A percentile compares a stretch with the other conserved stretches of the same genome.
Evolutionary conservation across 2,888 invertebrate genomes (phyloP).

Genomic region (Heteromyza rotundicornis): DNA sequence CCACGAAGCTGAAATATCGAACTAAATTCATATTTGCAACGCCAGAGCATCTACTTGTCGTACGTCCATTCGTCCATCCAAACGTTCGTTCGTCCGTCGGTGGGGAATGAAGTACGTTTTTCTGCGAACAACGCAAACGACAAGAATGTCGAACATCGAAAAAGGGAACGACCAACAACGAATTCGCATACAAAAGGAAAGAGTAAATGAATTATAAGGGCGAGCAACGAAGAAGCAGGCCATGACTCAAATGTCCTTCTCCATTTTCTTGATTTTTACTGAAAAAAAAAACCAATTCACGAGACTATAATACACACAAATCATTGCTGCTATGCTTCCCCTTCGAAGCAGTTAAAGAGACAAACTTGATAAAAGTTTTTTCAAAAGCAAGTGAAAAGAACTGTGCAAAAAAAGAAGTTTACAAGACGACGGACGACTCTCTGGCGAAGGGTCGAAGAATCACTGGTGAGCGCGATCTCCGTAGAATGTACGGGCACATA

Average conservation of each 20-base stretch:
- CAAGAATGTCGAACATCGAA: constrained; percentile 17
- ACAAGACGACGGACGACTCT: too few species aligned
- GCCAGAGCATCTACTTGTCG: background rate
- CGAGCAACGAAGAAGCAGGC: background rate
- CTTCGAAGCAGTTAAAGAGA: constrained; percentile 8
- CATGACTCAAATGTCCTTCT: constrained; percentile 52
- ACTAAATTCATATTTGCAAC: constrained; percentile 23
- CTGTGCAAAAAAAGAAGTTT: too few species aligned
- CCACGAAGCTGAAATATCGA: constrained; percentile 26
- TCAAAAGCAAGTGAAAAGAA: too few species aligned
- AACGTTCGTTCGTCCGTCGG: too few species aligned
- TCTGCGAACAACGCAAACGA: background rate
- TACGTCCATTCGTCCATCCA: too few species aligned
- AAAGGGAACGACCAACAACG: constrained; percentile 12
- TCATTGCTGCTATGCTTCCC: too few species aligned
- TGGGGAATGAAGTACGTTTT: too few species aligned
- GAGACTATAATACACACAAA: background rate
- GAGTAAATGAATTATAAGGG: background rate
- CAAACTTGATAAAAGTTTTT: constrained; percentile 10
- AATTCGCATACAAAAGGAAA: background rate
- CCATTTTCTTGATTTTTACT: constrained; percentile 9
- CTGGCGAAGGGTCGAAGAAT: too few species aligned
- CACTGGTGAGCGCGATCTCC: too few species aligned
- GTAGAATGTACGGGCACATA: too few species aligned
- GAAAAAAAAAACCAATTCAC: constrained; percentile 6